Evolutionary conservation across 2,113 vertebrate species (phyloP).

Genomic region (Entomyzon cyanotis): DNA sequence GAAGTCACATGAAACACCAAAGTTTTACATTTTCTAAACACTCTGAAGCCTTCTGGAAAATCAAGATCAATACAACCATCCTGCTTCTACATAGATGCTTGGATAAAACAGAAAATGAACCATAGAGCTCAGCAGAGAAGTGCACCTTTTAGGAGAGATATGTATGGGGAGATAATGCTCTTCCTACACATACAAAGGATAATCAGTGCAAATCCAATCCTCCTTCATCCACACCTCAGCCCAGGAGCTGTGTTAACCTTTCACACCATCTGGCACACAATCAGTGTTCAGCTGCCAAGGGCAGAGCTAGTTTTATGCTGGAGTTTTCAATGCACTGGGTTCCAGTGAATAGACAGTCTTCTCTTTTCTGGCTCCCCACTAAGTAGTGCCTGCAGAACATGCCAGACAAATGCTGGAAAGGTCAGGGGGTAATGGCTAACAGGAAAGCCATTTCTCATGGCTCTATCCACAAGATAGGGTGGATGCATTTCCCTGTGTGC

Average conservation of each 20-base stretch:
- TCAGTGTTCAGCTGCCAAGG: background rate
- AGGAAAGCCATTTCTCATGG: background rate
- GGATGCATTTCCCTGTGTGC: background rate
- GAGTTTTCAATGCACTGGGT: background rate
- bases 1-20: background rate
- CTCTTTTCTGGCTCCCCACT: constrained; percentile 14
- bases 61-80: background rate
- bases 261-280: background rate
- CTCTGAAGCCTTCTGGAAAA: background rate
- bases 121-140: background rate
- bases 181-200: background rate
- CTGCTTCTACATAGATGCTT: background rate
- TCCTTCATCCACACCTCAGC: background rate
- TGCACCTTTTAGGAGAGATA: background rate
- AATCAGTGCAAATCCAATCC: background rate
- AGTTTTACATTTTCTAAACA: background rate
- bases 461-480: background rate
- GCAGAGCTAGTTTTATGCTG: background rate
- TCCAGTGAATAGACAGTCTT: constrained; percentile 10
- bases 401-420: constrained; percentile 13
- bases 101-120: background rate
- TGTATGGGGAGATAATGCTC: background rate
- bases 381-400: constrained; percentile 18
- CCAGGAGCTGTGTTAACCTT: background rate
- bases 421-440: background rate